These are phyloP conservation scores for Galemys pyrenaicus DNA, from an alignment of 2,113 vertebrate species.

Conservation along the genomic window DNA sequence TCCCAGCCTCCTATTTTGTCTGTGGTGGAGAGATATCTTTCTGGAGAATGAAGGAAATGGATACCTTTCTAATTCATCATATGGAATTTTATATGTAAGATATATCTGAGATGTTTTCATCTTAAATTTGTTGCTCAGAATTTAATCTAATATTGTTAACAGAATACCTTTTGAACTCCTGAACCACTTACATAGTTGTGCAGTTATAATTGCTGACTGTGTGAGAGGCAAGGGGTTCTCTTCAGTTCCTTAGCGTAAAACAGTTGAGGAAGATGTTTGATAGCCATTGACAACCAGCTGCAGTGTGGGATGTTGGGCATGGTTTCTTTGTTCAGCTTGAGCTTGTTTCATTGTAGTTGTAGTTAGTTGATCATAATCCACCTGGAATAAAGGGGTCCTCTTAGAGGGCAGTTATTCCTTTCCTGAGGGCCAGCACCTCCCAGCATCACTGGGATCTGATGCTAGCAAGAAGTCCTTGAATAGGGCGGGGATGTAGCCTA, in stretches of 20 bases:
- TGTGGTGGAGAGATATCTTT: neutral
- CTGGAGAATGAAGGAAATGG: neutral
- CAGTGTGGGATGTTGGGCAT: neutral
- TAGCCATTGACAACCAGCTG: neutral
- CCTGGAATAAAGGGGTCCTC: neutral
- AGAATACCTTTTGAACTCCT: neutral
- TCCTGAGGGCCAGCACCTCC: neutral
- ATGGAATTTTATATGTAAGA: neutral
- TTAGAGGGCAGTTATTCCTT: neutral
- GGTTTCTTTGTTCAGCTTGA: slow-evolving; percentile 23
- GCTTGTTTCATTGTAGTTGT: neutral
- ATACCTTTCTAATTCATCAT: neutral
- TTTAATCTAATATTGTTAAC: neutral
- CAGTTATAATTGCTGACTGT: fast-evolving
- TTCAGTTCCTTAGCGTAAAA: neutral
- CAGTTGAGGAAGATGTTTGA: no score
- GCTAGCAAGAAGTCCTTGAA: neutral
- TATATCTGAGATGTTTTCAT: neutral
- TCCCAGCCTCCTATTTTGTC: neutral
- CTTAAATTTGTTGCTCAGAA: neutral
- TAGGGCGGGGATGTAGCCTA: neutral
- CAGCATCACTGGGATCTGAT: neutral
- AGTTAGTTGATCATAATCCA: neutral
- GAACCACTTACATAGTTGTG: neutral
- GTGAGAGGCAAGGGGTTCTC: neutral